Base-by-base conservation (phyloP, 1,140 invertebrate genomes). In the Andricus grossulariae region DNA sequence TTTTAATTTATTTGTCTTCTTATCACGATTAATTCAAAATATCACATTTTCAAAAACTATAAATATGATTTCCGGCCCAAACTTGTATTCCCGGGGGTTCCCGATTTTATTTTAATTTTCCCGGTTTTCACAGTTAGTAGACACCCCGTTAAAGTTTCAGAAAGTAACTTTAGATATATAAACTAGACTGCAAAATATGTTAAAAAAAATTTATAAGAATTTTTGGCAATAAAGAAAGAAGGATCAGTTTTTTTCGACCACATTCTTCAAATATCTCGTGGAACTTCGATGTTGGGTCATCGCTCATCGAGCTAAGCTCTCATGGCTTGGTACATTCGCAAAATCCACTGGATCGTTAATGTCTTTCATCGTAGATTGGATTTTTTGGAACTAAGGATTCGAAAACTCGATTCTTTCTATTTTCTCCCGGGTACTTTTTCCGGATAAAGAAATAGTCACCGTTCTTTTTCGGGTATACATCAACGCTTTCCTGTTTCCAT, bases 291-390 rank as follows among this genome's bases (percentile, higher is more conserved):
- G 32, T 66, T 32, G 39, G 60, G 60, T 66, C 60, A 66, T 66
- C 60, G 25, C 39, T 66, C 60, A 66, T 66, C 60, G 60, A 66
- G 39, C 60, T 66, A 66, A 66, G 60, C 60, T 16, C 60, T 13
- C 60, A 25, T 66, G 32, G 60, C 60, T 32, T 6, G 60, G 25
- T 66, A 66, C 60, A 45, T 66, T 25, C 32, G 39, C 60, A 66
- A 66, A 66, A 66, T 66, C 60, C 16, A 66, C 15, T n/a, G 60
- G 32, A 66, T 45, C 60, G 60, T 45, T 66, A 45, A 45, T 45
- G 60, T 66, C 60, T 66, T 66, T 66, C 60, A 66, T 45, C 60
- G 25, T n/a, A 66, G 32, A 66, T 45, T 66, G 60, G 60, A 66
- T 66, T 66, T 66, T 66, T 66, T 66, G 21, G 15, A 66, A 66